Conservation (phyloP, 2,797 vertebrate genomes). For the Malurus splendens region DNA sequence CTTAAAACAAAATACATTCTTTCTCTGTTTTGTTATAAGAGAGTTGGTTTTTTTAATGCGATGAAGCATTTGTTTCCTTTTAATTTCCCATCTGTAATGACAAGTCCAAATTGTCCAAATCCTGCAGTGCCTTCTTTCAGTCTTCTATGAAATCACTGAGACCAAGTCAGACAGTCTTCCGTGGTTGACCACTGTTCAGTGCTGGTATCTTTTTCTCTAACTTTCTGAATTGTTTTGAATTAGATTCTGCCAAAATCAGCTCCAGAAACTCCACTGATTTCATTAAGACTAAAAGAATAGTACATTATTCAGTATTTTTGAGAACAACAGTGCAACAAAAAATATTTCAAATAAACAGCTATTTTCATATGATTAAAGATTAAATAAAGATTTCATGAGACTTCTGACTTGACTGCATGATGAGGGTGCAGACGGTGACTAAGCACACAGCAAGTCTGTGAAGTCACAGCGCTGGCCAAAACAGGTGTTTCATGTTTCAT, state of each 20-base stretch:
- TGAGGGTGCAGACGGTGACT: neutral
- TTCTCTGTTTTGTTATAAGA: neutral
- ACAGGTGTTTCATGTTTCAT: neutral
- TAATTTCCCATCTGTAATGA: neutral
- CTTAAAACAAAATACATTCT: neutral
- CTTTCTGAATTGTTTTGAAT: neutral
- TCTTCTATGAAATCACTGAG: neutral
- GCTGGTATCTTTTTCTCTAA: neutral
- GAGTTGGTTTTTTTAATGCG: neutral
- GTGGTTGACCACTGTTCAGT: fast-evolving
- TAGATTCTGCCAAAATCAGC: neutral
- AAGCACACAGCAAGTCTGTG: neutral
- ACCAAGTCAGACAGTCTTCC: neutral
- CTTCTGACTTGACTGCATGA: neutral
- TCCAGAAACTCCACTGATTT: neutral
- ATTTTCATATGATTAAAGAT: neutral
- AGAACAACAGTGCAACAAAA: neutral
- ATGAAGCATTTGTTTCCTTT: neutral
- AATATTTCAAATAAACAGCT: neutral
- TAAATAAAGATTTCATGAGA: neutral
- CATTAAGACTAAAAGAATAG: neutral
- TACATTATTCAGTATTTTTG: neutral
- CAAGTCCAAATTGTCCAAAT: neutral
- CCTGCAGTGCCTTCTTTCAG: neutral
- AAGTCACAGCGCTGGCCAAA: neutral